A percentile compares a stretch with the other conserved stretches of the same genome.
These are phyloP conservation scores for Chironomus striatipennis DNA, from an alignment of 1,140 invertebrate genomes.

Conservation along the genomic window DNA sequence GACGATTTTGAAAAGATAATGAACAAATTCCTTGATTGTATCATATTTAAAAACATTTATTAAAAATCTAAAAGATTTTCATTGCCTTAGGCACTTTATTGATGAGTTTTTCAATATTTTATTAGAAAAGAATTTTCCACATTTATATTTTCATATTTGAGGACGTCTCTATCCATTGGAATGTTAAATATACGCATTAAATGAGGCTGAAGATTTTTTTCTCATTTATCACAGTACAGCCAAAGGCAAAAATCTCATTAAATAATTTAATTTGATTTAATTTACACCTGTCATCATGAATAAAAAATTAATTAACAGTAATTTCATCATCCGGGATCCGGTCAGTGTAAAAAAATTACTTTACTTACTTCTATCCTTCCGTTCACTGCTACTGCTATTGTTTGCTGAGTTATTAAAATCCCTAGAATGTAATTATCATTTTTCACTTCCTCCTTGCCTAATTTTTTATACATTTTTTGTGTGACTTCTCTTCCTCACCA, in stretches of 20 bases:
- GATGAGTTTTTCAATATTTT: slow-evolving; percentile 6
- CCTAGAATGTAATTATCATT: slow-evolving; percentile 23
- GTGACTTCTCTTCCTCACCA: background rate
- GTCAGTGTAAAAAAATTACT: background rate
- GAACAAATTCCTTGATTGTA: slow-evolving; percentile 10
- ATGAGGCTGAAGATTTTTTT: no score
- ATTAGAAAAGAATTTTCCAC: background rate
- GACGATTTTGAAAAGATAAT: background rate
- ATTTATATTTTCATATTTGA: no score
- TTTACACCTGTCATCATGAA: slow-evolving; percentile 19
- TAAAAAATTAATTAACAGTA: slow-evolving; percentile 23
- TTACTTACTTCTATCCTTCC: background rate
- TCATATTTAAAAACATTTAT: slow-evolving; percentile 20
- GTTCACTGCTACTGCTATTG: background rate
- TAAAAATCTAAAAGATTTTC: background rate
- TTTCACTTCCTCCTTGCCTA: slow-evolving; percentile 7
- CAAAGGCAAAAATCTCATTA: background rate
- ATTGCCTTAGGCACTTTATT: background rate
- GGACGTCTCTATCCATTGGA: no score
- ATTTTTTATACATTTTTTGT: background rate
- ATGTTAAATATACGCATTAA: no score
- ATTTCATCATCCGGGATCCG: background rate
- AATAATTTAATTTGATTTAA: slow-evolving; percentile 10
- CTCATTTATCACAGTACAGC: background rate
- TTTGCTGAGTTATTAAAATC: background rate